A percentile compares a stretch with the other conserved stretches of the same genome.
phyloP scores from a whole-genome alignment of 2,113 vertebrate genomes.

The Anas platyrhynchos region DNA sequence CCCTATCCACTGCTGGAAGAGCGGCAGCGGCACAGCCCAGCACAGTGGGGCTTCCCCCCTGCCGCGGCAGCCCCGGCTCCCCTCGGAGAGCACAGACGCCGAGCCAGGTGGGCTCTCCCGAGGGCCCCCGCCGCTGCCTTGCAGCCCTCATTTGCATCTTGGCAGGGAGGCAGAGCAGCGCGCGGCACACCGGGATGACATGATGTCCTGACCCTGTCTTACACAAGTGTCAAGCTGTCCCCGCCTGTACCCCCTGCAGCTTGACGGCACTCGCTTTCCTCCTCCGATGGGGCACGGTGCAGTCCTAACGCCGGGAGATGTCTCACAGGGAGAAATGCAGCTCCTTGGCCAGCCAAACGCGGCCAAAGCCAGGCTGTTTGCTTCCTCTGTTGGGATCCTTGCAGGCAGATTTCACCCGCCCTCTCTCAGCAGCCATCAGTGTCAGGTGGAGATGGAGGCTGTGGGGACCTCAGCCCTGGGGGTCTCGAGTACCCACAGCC shows the following conservation, averaged over 20 bases:
- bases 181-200: background rate
- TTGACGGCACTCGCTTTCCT: background rate
- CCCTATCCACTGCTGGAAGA: background rate
- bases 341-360: background rate
- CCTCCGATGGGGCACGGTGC: background rate
- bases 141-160: constrained; percentile 2
- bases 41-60: background rate
- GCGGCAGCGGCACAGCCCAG: fast-evolving
- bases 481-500: background rate
- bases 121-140: background rate
- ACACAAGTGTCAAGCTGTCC: constrained; percentile 33
- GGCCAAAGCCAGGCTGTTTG: background rate
- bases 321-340: background rate
- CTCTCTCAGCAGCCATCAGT: fast-evolving
- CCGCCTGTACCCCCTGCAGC: background rate
- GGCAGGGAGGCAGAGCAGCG: background rate
- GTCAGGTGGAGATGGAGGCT: fast-evolving
- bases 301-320: background rate
- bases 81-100: background rate
- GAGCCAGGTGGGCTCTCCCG: background rate
- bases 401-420: background rate
- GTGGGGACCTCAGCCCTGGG: background rate
- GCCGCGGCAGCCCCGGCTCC: background rate
- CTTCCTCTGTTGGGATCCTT: fast-evolving
- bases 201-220: constrained; percentile 23